Evolutionary conservation across 2,113 vertebrate species (phyloP), one percentile per base, ranked within the genome.

Genomic region (Varanus salvator): DNA sequence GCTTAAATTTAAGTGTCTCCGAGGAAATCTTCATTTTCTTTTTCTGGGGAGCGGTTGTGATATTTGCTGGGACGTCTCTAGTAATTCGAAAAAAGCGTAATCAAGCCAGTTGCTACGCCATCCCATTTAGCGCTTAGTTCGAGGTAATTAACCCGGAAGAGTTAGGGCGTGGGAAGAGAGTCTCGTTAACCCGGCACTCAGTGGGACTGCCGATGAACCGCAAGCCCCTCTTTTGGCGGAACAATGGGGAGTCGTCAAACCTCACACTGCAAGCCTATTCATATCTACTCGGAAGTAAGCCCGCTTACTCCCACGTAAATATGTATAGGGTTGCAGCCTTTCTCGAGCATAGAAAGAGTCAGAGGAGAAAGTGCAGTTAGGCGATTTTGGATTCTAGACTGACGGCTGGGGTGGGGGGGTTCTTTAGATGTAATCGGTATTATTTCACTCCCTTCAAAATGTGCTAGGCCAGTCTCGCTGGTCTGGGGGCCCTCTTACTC

Each of bases 61-160:
- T 5, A 69, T 44, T 66, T 66, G 23, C 19, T 27, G 96, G 98
- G 98, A 97, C 97, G 96, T 96, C 96, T 95, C 96, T 96, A 95
- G 25, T 29, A 57, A 98, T 98, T 98, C 97, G 8, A 98, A 97
- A 98, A 97, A 97, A 98, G 98, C 98, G 97, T 98, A 98, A 98
- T 98, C 98, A 98, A 98, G 98, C 98, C 98, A 99, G 98, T 98
- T 98, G 98, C 97, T 97, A 96, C 95, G 94, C 95, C 97, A 97
- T 97, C 97, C 98, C 98, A 97, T 98, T 98, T 98, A 95, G 93
- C 21, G 50, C 50, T 50, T 29, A 97, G 97, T 98, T 98, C 97
- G 97, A 97, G 97, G 97, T 96, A 97, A 98, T 97, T 98, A 98
- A 97, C 97, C 96, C 95, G 94, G 94, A 97, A 97, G 96, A 96